A percentile compares a stretch with the other conserved stretches of the same genome.
These are phyloP conservation scores for Hesperia comma DNA, from an alignment of 2,888 invertebrate genomes.

Conservation along the genomic window DNA sequence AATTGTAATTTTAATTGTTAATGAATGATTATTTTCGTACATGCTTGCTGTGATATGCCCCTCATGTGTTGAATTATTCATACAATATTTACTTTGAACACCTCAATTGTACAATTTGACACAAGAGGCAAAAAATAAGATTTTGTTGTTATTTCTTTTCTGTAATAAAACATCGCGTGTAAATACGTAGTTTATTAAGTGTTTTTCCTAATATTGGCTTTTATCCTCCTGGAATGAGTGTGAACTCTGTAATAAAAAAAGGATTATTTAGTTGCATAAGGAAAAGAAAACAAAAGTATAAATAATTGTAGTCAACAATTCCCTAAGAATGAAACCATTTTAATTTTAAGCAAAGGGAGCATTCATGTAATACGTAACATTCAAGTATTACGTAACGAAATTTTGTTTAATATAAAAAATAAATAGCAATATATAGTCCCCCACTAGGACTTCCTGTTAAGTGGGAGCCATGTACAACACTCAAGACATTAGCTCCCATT, in stretches of 20 bases:
- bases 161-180: constrained; percentile 45
- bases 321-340: no score
- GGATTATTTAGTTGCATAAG: not conserved
- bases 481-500: no score
- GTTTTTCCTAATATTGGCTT: constrained; percentile 23
- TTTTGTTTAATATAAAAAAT: no score
- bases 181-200: constrained; percentile 46
- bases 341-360: no score
- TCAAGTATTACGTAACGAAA: no score
- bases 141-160: constrained; percentile 45
- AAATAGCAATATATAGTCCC: no score
- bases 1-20: constrained; percentile 24
- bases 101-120: constrained; percentile 27
- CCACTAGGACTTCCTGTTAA: no score
- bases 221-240: not conserved
- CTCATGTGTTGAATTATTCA: constrained; percentile 43
- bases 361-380: no score
- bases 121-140: constrained; percentile 44
- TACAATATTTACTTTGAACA: constrained; percentile 2
- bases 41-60: constrained; percentile 54
- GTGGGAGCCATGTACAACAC: no score
- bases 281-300: not conserved
- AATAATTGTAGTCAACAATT: no score
- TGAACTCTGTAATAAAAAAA: constrained; percentile 3
- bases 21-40: constrained; percentile 44